Percentiles rank a stretch among this genome's conserved stretches.
Conservation (phyloP, 2,113 vertebrate species). For the Cranoglanis bouderius region DNA sequence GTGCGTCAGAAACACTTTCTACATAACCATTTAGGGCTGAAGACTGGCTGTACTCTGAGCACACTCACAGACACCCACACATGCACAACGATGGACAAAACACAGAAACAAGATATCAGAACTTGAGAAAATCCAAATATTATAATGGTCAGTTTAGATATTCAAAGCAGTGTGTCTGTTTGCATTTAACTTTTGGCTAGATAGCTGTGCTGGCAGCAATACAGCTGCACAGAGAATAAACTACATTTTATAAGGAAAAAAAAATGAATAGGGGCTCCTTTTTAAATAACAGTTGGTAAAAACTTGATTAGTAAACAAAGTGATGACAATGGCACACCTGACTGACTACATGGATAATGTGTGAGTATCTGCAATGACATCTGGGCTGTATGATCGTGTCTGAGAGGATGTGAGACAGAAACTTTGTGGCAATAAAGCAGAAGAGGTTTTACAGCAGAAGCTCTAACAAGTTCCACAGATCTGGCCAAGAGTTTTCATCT, state of each 20-base stretch:
- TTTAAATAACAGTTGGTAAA: not conserved
- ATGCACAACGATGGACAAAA: conserved; percentile 11
- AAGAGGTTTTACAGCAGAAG: conserved; percentile 33
- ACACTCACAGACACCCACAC: conserved; percentile 14
- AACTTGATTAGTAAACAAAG: not conserved
- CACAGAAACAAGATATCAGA: conserved; percentile 1
- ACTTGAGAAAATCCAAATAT: conserved; percentile 1
- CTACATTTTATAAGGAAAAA: not conserved
- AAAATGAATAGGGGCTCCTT: not conserved
- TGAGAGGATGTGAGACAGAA: conserved; percentile 44
- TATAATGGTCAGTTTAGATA: not conserved
- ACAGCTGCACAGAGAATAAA: too few species aligned
- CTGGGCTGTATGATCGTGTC: not conserved
- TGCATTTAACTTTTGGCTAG: not conserved
- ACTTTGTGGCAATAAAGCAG: conserved; percentile 34
- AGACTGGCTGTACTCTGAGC: conserved; percentile 25
- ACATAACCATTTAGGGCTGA: conserved; percentile 40
- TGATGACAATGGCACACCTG: not conserved
- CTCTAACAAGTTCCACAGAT: not conserved
- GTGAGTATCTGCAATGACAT: not conserved
- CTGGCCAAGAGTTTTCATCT: not conserved
- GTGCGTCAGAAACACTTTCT: conserved; percentile 29
- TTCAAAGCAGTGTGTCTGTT: not conserved
- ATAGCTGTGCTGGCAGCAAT: not conserved
- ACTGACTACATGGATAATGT: not conserved